A percentile compares a stretch with the other conserved stretches of the same genome.
Evolutionary conservation across 1,140 invertebrate genomes (phyloP).

Genomic region (Cotesia chilonis): DNA sequence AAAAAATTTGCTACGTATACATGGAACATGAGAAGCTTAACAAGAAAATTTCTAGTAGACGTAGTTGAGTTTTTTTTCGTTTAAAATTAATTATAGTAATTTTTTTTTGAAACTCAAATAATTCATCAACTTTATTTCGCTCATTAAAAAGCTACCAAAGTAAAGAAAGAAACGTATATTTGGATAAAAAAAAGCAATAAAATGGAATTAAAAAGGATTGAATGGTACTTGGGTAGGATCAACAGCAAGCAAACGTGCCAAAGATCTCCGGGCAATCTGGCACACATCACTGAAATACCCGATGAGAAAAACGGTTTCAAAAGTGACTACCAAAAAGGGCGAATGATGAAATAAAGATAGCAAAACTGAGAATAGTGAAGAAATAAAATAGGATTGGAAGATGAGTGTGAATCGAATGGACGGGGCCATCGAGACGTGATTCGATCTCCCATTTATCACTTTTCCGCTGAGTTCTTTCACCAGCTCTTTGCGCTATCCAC

Average conservation of each 20-base stretch:
- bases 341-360: constrained; percentile 3
- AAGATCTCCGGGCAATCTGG: constrained; percentile 2
- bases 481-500: not conserved
- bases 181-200: not conserved
- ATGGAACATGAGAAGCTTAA: not conserved
- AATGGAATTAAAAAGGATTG: not conserved
- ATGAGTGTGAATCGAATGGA: constrained; percentile 20
- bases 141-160: too few relatives aligned
- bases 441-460: constrained; percentile 40
- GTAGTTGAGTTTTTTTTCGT: not conserved
- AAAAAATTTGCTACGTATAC: not conserved
- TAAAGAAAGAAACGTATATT: not conserved
- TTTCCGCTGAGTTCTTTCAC: constrained; percentile 26
- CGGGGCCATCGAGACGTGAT: constrained; percentile 30
- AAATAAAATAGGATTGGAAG: constrained; percentile 8
- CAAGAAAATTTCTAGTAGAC: not conserved
- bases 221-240: not conserved
- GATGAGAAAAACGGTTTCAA: constrained; percentile 1
- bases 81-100: not conserved
- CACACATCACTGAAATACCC: not conserved
- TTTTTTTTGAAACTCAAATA: not conserved
- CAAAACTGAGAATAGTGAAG: not conserved
- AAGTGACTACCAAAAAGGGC: not conserved
- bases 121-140: too few relatives aligned
- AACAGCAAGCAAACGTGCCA: not conserved